Conservation (phyloP, 2,797 vertebrate genomes). For the Enteromius mattozi region DNA sequence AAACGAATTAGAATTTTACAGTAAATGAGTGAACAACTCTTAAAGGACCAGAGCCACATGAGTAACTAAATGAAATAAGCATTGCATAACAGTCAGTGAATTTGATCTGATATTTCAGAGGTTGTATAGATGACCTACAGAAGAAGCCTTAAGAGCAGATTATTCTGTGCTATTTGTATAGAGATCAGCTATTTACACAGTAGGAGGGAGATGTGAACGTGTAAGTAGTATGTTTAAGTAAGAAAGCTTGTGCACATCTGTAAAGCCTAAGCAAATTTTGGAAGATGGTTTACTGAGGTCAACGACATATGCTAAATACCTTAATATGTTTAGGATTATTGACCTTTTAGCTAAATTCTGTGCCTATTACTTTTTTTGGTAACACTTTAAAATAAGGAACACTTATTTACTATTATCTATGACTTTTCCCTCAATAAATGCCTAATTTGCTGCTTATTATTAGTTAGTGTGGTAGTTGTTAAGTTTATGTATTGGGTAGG, state of each 20-base stretch:
- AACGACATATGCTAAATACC: background rate
- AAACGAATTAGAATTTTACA: conserved; percentile 50
- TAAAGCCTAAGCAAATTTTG: background rate
- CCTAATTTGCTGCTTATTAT: too few species aligned
- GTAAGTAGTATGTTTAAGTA: background rate
- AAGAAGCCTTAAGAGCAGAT: background rate
- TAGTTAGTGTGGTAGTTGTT: too few species aligned
- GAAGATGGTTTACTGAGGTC: background rate
- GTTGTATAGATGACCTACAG: background rate
- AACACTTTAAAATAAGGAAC: too few species aligned
- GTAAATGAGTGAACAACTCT: conserved; percentile 46
- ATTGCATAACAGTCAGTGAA: background rate
- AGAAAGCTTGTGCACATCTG: background rate
- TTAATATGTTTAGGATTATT: background rate
- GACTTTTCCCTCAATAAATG: too few species aligned
- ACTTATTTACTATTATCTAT: too few species aligned
- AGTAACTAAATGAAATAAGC: conserved; percentile 54
- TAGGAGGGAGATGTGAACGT: background rate
- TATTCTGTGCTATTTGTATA: background rate
- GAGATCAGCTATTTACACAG: background rate
- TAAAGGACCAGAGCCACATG: conserved; percentile 25
- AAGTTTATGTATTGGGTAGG: too few species aligned
- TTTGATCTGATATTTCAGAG: conserved; percentile 20
- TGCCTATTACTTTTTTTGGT: background rate
- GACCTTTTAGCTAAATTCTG: background rate